These are phyloP conservation scores for Phymanthus crucifer DNA, from an alignment of 92 coral and sea anemone species.

Conservation along the genomic window DNA sequence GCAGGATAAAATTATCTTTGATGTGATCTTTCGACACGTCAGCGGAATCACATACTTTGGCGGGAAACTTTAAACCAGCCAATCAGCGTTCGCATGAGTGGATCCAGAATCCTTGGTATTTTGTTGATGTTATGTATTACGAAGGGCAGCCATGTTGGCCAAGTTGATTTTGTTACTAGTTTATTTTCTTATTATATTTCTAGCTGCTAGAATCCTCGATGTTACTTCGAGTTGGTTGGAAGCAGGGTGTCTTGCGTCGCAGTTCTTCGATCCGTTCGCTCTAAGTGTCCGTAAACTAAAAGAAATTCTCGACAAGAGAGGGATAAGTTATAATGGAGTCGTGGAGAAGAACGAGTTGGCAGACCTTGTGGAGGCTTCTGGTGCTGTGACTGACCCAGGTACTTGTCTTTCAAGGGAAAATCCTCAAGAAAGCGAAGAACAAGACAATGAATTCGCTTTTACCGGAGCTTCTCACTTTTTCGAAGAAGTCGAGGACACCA, in stretches of 20 bases:
- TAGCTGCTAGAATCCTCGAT: conserved; percentile 84
- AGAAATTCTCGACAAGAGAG: conserved; percentile 90
- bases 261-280: conserved; percentile 89
- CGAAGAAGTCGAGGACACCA: conserved; percentile 98
- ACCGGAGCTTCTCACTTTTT: conserved; percentile 94
- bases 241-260: conserved; percentile 91
- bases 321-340: conserved; percentile 90
- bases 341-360: conserved; percentile 94
- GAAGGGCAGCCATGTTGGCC: conserved; percentile 85
- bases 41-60: conserved; percentile 38
- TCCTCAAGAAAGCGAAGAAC: conserved; percentile 54
- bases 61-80: conserved; percentile 70
- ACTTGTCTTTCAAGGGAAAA: conserved; percentile 45
- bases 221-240: conserved; percentile 90
- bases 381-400: conserved; percentile 82
- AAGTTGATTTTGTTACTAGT: conserved; percentile 66
- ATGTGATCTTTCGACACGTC: conserved; percentile 28
- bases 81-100: conserved; percentile 46
- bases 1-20: conserved; percentile 7
- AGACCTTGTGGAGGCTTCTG: conserved; percentile 90
- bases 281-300: conserved; percentile 90
- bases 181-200: conserved; percentile 81
- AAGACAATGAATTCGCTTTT: conserved; percentile 62
- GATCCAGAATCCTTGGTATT: conserved; percentile 38
- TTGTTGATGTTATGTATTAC: conserved; percentile 57